These are phyloP conservation scores for Moxostoma hubbsi DNA, from an alignment of 2,797 vertebrate genomes.

Conservation along the genomic window DNA sequence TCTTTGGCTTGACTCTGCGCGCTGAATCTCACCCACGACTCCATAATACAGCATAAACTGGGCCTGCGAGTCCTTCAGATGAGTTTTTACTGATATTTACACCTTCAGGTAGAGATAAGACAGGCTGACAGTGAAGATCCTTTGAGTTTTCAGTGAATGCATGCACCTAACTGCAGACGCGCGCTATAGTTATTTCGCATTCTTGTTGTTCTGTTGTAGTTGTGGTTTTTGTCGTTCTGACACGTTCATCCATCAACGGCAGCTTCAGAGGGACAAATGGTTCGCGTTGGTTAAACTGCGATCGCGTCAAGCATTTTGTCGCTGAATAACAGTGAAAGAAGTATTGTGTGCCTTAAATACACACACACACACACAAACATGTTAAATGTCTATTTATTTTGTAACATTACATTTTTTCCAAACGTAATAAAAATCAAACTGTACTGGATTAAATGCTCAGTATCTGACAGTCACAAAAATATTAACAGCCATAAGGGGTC, in stretches of 20 bases:
- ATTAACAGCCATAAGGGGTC: background rate
- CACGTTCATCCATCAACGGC: conserved; percentile 34
- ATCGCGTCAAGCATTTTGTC: background rate
- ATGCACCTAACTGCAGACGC: too few relatives aligned
- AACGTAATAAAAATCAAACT: background rate
- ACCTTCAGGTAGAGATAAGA: background rate
- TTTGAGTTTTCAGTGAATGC: background rate
- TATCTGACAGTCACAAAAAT: background rate
- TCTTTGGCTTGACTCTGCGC: conserved; percentile 91
- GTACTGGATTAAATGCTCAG: background rate
- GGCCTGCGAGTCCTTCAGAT: conserved; percentile 24
- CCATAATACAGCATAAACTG: conserved; percentile 75
- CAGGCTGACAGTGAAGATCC: background rate
- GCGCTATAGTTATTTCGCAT: background rate
- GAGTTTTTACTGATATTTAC: background rate
- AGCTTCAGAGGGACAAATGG: conserved; percentile 43
- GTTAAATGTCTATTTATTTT: background rate
- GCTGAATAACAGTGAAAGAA: background rate
- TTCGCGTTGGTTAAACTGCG: conserved; percentile 3
- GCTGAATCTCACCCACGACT: conserved; percentile 90
- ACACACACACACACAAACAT: background rate
- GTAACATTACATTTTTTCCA: background rate
- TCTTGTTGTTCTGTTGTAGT: background rate
- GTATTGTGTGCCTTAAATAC: too few relatives aligned
- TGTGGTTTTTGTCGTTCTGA: conserved; percentile 4